Evolutionary conservation across 1,140 invertebrate species (phyloP), one percentile per base, ranked within the genome.

Genomic region (Polyergus mexicanus): DNA sequence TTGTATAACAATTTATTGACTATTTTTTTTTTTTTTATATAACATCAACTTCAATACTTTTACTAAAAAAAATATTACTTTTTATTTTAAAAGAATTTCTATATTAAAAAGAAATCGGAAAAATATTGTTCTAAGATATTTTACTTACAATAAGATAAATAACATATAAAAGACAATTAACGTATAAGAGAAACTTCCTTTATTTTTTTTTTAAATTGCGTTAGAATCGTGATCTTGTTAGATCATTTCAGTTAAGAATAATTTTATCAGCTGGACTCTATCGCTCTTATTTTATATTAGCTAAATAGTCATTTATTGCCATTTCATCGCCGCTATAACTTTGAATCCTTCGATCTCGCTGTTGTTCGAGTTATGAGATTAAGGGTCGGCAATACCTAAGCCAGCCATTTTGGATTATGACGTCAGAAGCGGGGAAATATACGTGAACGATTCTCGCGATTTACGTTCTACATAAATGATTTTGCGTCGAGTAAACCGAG

Each of bases 321-420:
- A 83, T 54, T 74, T 13, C 51, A 47, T 54, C 41, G 68, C 56
- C 28, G 28, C 54, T 72, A 69, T 44, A 74, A 83, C 66, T 83
- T 74, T 47, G 68, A 62, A 74, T 83, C 68, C 56, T 72, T 74
- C 78, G 68, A 83, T 83, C 54, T 83, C 54, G 38, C 25, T 60
- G 54, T 83, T 83, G 78, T 83, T 74, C 78, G 54, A 62, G 78
- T 83, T 74, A 83, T 35, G 25, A 83, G 78, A 83, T 83, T 83
- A 83, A 74, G 78, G 54, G 25, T 60, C 68, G 54, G 54, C 56
- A 60, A 81, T 81, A 81, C 51, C 78, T 81, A 47, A 44, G 25
- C 54, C 78, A 83, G 41, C 78, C 78, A 83, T 83, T 68, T 83
- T 83, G 78, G 54, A 44, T 72, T 74, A 60, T 83, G 78, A 83